phyloP scores from a whole-genome alignment of 2,113 vertebrate species.

The Hipposideros armiger region DNA sequence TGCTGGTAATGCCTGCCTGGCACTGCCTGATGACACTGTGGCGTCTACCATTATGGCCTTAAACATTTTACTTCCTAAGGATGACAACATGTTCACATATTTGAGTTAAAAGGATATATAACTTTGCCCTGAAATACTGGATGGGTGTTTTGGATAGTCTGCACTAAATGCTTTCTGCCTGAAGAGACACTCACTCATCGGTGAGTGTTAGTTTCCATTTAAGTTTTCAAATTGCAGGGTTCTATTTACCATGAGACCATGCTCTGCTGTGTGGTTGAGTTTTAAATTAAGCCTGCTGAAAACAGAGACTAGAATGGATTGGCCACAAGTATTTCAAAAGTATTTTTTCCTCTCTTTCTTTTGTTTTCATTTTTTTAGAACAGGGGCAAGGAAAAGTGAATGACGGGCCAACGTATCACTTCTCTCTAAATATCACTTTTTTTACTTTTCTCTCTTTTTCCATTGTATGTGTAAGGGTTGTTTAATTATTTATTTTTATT shows the following conservation, averaged over 20 bases:
- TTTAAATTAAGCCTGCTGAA: conserved; percentile 41
- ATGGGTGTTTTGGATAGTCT: not conserved
- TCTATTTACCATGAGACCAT: not conserved
- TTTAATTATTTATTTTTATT: not conserved
- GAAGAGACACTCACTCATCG: not conserved
- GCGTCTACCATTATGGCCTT: fast-evolving
- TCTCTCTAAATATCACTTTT: not conserved
- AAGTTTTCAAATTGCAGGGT: conserved; percentile 32
- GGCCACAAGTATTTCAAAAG: not conserved
- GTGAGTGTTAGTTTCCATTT: not conserved
- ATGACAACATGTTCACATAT: fast-evolving
- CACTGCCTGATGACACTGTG: fast-evolving
- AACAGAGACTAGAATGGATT: not conserved
- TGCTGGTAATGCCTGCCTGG: fast-evolving
- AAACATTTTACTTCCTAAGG: too few relatives aligned
- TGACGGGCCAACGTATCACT: too few relatives aligned
- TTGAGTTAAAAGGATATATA: not conserved
- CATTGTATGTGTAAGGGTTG: not conserved
- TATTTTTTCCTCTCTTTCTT: not conserved
- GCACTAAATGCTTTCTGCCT: not conserved
- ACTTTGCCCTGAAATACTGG: too few relatives aligned
- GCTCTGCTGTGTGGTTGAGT: not conserved
- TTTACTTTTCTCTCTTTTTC: too few relatives aligned
- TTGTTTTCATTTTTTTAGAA: conserved; percentile 1
- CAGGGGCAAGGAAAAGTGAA: not conserved